Conservation (phyloP, 2,113 vertebrate genomes). For the Pardalotus punctatus region DNA sequence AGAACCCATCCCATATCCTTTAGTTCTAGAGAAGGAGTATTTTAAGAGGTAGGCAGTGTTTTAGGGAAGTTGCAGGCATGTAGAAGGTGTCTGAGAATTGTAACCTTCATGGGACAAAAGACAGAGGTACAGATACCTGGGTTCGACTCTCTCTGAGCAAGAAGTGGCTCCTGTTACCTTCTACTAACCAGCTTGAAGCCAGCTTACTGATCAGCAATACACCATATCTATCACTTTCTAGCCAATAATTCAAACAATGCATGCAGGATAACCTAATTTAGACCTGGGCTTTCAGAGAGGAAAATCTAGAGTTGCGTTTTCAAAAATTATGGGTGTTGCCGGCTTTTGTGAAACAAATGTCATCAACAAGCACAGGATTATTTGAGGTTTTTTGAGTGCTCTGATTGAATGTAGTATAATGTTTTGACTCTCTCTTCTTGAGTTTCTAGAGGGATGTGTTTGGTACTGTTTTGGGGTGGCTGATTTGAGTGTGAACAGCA, state of each 20-base stretch:
- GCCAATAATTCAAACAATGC: not conserved
- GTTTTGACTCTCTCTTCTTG: not conserved
- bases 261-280: not conserved
- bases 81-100: not conserved
- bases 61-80: not conserved
- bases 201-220: not conserved
- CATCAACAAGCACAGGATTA: not conserved
- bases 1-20: not conserved
- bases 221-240: not conserved
- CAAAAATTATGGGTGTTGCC: accelerated
- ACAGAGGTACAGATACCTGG: not conserved
- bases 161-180: not conserved
- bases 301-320: not conserved
- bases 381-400: not conserved
- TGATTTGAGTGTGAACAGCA: not conserved
- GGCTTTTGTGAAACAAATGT: not conserved
- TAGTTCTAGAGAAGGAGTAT: not conserved
- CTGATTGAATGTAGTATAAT: not conserved
- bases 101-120: not conserved
- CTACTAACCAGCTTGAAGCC: not conserved
- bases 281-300: not conserved
- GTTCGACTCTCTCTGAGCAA: not conserved
- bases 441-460: not conserved
- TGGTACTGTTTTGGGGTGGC: not conserved
- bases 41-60: not conserved